Percentiles rank a stretch among this genome's conserved stretches.
Evolutionary conservation across 92 coral and sea anemone species (phyloP).

Genomic region (Zoanthus sansibaricus): DNA sequence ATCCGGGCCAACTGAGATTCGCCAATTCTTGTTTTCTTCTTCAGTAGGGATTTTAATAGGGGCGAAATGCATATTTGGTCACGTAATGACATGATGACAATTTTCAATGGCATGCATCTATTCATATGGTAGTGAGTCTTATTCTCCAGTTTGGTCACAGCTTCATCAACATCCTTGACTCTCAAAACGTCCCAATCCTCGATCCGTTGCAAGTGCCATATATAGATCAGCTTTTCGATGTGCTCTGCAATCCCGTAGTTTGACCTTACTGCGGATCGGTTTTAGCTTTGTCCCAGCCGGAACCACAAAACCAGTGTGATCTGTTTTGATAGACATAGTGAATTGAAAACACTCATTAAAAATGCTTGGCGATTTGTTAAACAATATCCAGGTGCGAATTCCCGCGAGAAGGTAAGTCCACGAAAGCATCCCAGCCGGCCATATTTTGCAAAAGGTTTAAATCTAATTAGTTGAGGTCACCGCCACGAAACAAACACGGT

Average conservation of each 20-base stretch:
- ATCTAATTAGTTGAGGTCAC: conserved; percentile 39
- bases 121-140: no score
- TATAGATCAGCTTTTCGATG: no score
- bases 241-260: no score
- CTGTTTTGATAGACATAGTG: no score
- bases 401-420: neutral
- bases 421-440: conserved; percentile 20
- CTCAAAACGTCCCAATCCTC: conserved; percentile 37
- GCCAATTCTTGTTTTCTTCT: conserved; percentile 39
- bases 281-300: no score
- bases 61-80: conserved; percentile 62
- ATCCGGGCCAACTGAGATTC: neutral
- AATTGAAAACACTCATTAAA: no score
- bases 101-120: neutral
- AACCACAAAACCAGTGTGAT: no score
- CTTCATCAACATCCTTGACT: no score
- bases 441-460: neutral
- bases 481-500: conserved; percentile 32
- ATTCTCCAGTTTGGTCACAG: no score
- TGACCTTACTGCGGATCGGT: no score
- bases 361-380: no score
- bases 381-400: conserved; percentile 37
- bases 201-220: conserved; percentile 16
- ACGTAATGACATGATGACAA: conserved; percentile 44
- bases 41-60: conserved; percentile 42